Evolutionary conservation across 92 coral and sea anemone species (phyloP).

Genomic region (Epizoanthus fatuus): DNA sequence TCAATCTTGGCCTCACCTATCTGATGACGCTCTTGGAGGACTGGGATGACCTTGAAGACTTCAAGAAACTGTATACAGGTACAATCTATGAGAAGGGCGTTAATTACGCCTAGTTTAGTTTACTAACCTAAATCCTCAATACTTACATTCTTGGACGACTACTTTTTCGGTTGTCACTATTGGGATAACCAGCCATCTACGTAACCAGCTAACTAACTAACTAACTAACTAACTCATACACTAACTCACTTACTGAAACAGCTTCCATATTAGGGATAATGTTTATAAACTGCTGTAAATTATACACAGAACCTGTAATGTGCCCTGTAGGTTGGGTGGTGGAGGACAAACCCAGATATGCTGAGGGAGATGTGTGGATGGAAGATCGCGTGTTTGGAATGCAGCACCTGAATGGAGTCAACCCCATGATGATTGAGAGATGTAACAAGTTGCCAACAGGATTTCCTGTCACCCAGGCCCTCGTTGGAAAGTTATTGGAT

Average conservation of each 20-base stretch:
- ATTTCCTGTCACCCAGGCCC: slow-evolving; percentile 71
- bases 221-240: too few species aligned
- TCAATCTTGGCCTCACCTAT: slow-evolving; percentile 75
- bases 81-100: neutral
- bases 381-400: slow-evolving; percentile 81
- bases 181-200: too few species aligned
- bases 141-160: too few species aligned
- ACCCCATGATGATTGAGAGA: slow-evolving; percentile 73
- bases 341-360: slow-evolving; percentile 30
- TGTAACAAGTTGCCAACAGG: slow-evolving; percentile 69
- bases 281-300: too few species aligned
- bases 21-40: slow-evolving; percentile 63
- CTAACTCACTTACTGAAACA: too few species aligned
- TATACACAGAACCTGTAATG: too few species aligned
- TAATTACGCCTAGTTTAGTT: too few species aligned
- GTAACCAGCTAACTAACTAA: too few species aligned
- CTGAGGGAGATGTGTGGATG: slow-evolving; percentile 68
- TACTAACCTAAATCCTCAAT: too few species aligned
- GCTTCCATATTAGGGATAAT: too few species aligned
- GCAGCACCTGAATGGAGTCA: slow-evolving; percentile 80
- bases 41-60: slow-evolving; percentile 83
- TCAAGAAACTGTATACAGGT: slow-evolving; percentile 56
- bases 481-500: slow-evolving; percentile 69
- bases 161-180: too few species aligned
- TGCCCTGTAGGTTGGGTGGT: slow-evolving; percentile 13